Conservation (phyloP, 1,140 invertebrate genomes). For the Cydia amplana region DNA sequence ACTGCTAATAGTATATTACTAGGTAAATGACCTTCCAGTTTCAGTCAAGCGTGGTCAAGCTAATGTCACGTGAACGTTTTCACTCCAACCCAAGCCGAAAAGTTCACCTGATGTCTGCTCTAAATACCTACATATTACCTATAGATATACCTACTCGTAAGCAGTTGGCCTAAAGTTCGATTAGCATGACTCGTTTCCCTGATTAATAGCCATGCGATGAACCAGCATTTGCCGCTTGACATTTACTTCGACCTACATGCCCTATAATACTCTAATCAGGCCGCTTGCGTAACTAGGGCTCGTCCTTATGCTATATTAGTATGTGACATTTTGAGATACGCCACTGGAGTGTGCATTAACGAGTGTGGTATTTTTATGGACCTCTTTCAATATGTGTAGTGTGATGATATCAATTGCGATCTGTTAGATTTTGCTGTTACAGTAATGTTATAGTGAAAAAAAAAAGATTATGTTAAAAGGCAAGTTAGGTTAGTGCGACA, state of each 20-base stretch:
- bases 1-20: too few relatives aligned
- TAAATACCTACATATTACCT: too few relatives aligned
- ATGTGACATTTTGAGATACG: background rate
- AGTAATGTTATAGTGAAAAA: background rate
- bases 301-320: constrained; percentile 43
- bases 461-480: background rate
- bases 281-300: constrained; percentile 49
- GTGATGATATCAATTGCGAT: background rate
- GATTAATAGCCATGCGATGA: background rate
- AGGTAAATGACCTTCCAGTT: too few relatives aligned
- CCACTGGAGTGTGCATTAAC: background rate
- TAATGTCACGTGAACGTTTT: too few relatives aligned
- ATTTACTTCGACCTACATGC: constrained; percentile 45
- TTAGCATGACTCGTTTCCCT: too few relatives aligned
- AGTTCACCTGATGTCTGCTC: too few relatives aligned
- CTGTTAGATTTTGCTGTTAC: background rate
- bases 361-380: background rate
- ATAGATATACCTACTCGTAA: too few relatives aligned
- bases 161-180: too few relatives aligned
- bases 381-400: background rate
- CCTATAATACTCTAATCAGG: constrained; percentile 40
- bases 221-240: constrained; percentile 30
- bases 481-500: too few relatives aligned
- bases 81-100: too few relatives aligned
- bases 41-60: too few relatives aligned